Percentiles rank a stretch among this genome's conserved stretches.
These are phyloP conservation scores for Leptinotarsa haldemani DNA, from an alignment of 2,888 invertebrate species.

Conservation along the genomic window DNA sequence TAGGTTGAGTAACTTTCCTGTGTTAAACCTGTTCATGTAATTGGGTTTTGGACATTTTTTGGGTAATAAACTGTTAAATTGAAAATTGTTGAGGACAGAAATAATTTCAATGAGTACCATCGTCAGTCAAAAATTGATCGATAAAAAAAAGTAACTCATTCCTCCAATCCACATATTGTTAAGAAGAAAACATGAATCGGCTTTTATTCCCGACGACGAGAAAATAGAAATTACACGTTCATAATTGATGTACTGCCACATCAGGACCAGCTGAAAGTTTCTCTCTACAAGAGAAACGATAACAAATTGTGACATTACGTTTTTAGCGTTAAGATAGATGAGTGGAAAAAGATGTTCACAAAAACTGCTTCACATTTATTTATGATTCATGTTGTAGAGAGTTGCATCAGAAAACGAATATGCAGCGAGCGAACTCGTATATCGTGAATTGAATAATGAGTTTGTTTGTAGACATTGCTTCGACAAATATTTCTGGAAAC, in stretches of 20 bases:
- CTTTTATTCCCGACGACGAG: not conserved
- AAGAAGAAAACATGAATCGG: not conserved
- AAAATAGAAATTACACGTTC: conserved; percentile 6
- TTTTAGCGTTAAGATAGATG: conserved; percentile 27
- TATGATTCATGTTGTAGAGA: conserved; percentile 23
- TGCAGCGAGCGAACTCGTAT: not conserved
- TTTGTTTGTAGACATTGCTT: not conserved
- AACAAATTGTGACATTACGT: conserved; percentile 21
- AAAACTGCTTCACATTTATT: conserved; percentile 27
- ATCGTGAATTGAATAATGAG: not conserved
- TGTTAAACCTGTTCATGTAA: no score
- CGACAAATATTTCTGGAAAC: not conserved
- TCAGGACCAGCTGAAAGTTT: conserved; percentile 18
- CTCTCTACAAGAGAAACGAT: not conserved
- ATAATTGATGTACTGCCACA: conserved; percentile 14
- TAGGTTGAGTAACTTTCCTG: no score
- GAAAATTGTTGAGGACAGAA: no score
- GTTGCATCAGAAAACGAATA: conserved; percentile 2
- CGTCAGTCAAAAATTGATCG: no score
- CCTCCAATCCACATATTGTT: no score
- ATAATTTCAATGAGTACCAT: no score
- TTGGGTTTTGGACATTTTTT: no score
- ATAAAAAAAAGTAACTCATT: no score
- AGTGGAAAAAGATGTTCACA: conserved; percentile 3
- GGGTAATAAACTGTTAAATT: no score